Evolutionary conservation across 2,888 invertebrate species (phyloP).

Genomic region (Serripes groenlandicus): DNA sequence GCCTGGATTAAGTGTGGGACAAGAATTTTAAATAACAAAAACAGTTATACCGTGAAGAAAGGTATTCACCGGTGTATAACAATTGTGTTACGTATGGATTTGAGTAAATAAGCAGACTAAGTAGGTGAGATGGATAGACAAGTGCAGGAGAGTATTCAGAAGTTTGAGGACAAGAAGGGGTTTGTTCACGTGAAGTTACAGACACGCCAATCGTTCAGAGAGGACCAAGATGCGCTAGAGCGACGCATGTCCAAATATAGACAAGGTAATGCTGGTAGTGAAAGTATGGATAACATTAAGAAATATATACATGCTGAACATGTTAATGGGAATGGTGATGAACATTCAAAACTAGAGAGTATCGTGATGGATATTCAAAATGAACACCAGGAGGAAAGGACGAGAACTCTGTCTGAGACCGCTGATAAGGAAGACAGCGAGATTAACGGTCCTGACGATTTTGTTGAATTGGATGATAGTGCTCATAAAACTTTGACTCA

Average conservation of each 20-base stretch:
- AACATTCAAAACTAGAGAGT: slow-evolving; percentile 48
- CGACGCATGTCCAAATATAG: slow-evolving; percentile 40
- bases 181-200: slow-evolving; percentile 61
- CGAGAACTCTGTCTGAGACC: neutral
- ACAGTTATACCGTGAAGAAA: neutral
- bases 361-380: slow-evolving; percentile 52
- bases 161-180: slow-evolving; percentile 61
- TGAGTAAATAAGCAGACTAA: neutral
- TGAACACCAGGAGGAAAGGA: slow-evolving; percentile 18
- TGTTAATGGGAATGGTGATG: neutral
- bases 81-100: slow-evolving; percentile 10
- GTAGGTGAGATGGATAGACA: slow-evolving; percentile 39
- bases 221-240: slow-evolving; percentile 59
- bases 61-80: neutral
- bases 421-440: slow-evolving; percentile 14
- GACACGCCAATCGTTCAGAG: slow-evolving; percentile 60
- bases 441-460: neutral
- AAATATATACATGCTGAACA: neutral
- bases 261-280: neutral
- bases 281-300: neutral
- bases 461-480: neutral
- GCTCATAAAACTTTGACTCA: neutral
- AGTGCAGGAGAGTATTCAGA: slow-evolving; percentile 56
- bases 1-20: slow-evolving; percentile 2
- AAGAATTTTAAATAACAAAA: slow-evolving; percentile 4